A percentile compares a stretch with the other conserved stretches of the same genome.
phyloP scores from a whole-genome alignment of 2,888 invertebrate genomes.

The Imbricaverruca yamaguchii region DNA sequence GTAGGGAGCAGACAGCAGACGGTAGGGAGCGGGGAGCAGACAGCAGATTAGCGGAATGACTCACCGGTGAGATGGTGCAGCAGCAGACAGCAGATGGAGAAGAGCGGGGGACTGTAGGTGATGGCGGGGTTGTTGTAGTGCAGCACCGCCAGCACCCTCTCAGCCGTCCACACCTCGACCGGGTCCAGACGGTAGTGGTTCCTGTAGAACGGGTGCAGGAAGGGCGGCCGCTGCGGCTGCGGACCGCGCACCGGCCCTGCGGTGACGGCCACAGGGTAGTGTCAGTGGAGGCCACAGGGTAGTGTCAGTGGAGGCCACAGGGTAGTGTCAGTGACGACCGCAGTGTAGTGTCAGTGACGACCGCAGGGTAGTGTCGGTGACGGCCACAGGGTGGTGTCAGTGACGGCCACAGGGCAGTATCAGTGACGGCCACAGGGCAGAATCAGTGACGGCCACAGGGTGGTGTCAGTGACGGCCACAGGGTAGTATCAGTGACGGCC shows the following conservation, averaged over 20 bases:
- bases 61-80: not conserved
- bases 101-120: not conserved
- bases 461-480: too few relatives aligned
- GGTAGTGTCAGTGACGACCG: conserved; percentile 14
- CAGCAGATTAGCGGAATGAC: not conserved
- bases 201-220: not conserved
- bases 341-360: not conserved
- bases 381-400: too few relatives aligned
- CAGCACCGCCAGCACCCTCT: not conserved
- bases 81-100: conserved; percentile 4
- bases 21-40: too few relatives aligned
- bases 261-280: too few relatives aligned
- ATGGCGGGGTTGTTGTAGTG: not conserved
- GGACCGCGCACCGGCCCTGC: not conserved
- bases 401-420: too few relatives aligned
- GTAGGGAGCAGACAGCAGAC: too few relatives aligned
- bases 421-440: too few relatives aligned
- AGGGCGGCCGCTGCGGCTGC: not conserved
- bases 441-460: too few relatives aligned
- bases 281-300: not conserved
- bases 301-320: not conserved
- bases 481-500: too few relatives aligned
- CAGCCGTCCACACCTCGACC: not conserved
- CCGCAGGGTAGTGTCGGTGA: not conserved
- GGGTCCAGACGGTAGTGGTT: not conserved